Percentiles rank a stretch among this genome's conserved stretches.
Conservation (phyloP, 2,797 vertebrate genomes). For the Jordanella pulchra region DNA sequence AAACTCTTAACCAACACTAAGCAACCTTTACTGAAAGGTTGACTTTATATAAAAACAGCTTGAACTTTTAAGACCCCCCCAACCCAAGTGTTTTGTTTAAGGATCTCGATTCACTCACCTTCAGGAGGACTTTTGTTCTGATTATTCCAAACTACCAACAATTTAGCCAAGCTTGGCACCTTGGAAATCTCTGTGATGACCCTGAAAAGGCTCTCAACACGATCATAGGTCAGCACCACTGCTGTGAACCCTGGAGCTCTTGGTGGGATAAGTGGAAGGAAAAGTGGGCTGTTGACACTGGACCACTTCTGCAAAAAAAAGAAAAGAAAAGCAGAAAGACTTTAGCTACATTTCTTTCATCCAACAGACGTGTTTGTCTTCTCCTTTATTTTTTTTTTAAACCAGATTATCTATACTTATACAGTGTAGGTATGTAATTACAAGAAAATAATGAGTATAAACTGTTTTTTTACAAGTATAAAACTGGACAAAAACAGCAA, state of each 20-base stretch:
- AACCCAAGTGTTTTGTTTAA: background rate
- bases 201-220: constrained; percentile 97
- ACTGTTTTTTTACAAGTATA: background rate
- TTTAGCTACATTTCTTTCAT: background rate
- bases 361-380: background rate
- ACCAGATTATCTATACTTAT: constrained; percentile 46
- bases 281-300: constrained; percentile 96
- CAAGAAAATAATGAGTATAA: too few species aligned
- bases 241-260: constrained; percentile 96
- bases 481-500: background rate
- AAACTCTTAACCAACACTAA: background rate
- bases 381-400: constrained; percentile 45
- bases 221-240: constrained; percentile 95
- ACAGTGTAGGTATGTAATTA: too few species aligned
- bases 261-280: constrained; percentile 94
- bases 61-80: background rate
- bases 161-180: constrained; percentile 94
- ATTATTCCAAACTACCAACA: constrained; percentile 98
- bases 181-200: constrained; percentile 98
- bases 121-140: constrained; percentile 97
- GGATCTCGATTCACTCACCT: constrained; percentile 77
- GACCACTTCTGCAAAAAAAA: constrained; percentile 86
- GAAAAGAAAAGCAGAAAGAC: constrained; percentile 12
- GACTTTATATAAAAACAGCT: background rate
- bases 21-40: background rate